Base-by-base conservation (phyloP, 1,140 invertebrate species). In the Drosophila biarmipes region DNA sequence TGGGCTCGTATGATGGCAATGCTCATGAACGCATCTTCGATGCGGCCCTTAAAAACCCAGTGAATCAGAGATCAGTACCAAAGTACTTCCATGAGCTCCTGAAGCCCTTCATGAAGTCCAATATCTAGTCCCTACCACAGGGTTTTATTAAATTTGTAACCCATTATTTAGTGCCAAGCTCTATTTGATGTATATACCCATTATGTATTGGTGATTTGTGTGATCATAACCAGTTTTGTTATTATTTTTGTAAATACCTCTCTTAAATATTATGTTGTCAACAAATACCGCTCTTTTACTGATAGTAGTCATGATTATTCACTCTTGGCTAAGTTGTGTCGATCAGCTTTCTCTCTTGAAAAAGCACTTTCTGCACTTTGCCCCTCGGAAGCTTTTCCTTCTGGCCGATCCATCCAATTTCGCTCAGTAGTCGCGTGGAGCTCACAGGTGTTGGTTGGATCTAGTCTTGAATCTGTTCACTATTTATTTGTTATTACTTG, bases 1-100 rank as follows among this genome's bases (percentile, higher is more conserved):
- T 99, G 7, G 98, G 98, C 1, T 94, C 96, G 6, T 97, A 95
- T 85, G 98, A 99, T 92, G 98, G 98, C 8, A 95, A 97, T 73
- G 98, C 98, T 11, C 98, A 98, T 90, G 95, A 97, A 86, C 94
- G 97, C 43, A 92, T 99, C 10, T 97, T 96, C 81, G 94, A 96
- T 51, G 97, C 96, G 85, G 97, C 97, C 0, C 93, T 95, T 66
- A 95, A 96, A 79, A 97, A 96, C 86, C 96, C 97, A 0, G 93
- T 98, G 12, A 99, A 99, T 92, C 92, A 95, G 55, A 94, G 96
- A 67, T 94, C 95, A 27, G 96, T 97, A 12, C 96, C 97, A 68
- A 92, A 95, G 75, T 95, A 94, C 46, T 97, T 96, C 90, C 92
- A 96, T 35, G 93, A 94, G 67, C 94, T 96, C 80, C 92, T 97